These are phyloP conservation scores for Distichodus sexfasciatus DNA, from an alignment of 2,797 vertebrate genomes.

Conservation along the genomic window DNA sequence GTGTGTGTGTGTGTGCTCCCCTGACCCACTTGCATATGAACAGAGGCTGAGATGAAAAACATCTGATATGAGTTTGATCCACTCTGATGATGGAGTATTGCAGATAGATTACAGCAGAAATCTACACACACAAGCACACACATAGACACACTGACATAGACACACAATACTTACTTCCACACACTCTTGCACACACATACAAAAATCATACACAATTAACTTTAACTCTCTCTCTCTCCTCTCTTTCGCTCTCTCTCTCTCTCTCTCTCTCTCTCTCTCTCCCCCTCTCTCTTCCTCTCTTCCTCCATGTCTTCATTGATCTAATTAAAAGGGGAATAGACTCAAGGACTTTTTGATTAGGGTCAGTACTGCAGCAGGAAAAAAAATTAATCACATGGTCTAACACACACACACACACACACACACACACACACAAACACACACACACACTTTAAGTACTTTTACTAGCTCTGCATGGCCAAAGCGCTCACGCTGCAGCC, in stretches of 20 bases:
- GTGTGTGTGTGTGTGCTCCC: no score
- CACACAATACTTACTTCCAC: no score
- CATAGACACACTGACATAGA: no score
- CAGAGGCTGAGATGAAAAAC: no score
- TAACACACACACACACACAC: conserved; percentile 10
- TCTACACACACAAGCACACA: no score
- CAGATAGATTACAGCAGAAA: no score
- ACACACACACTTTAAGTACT: no score
- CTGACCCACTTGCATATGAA: no score
- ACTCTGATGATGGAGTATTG: no score
- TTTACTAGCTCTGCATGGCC: no score
- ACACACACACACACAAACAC: background rate
- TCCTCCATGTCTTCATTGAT: conserved; percentile 30
- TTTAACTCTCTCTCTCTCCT: background rate
- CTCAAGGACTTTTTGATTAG: conserved; percentile 50
- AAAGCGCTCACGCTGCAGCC: conserved; percentile 5
- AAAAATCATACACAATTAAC: background rate
- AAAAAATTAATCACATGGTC: conserved; percentile 54
- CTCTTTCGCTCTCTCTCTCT: background rate
- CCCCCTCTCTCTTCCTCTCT: background rate
- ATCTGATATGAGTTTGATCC: no score
- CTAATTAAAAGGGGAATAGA: conserved; percentile 53
- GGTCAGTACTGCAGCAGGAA: conserved; percentile 51
- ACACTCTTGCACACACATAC: no score
- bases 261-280: background rate